Conservation (phyloP, 2,113 vertebrate genomes). For the Hippocampus guttulatus region DNA sequence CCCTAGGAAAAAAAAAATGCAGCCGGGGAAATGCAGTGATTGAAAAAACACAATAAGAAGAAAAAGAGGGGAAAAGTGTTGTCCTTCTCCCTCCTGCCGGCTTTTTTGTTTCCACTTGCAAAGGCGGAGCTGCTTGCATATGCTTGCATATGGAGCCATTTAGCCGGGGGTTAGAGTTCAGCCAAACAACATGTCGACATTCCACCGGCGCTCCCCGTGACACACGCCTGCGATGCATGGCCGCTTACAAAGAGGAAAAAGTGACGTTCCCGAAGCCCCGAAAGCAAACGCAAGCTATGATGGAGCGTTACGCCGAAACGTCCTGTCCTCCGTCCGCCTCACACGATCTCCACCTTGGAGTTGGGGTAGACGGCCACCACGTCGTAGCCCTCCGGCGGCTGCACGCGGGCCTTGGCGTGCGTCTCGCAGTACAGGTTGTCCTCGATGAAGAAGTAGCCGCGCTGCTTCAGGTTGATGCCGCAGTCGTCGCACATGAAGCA, state of each 20-base stretch:
- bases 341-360: constrained; percentile 92
- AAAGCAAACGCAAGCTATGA: background rate
- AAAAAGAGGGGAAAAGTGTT: background rate
- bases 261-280: background rate
- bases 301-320: background rate
- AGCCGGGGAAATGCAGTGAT: background rate
- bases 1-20: too few species aligned
- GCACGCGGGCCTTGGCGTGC: constrained; percentile 90
- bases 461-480: constrained; percentile 88
- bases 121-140: constrained; percentile 25
- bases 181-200: constrained; percentile 19
- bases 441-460: constrained; percentile 95
- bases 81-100: background rate
- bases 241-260: background rate
- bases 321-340: constrained; percentile 19
- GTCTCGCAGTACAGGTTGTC: constrained; percentile 94
- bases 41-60: background rate
- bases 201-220: constrained; percentile 2
- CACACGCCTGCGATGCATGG: background rate
- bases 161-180: constrained; percentile 12
- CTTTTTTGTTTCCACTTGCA: constrained; percentile 28
- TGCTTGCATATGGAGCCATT: constrained; percentile 26
- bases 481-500: constrained; percentile 97
- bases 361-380: constrained; percentile 98
- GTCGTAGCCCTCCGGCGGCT: constrained; percentile 95